Percentiles rank a stretch among this genome's conserved stretches.
phyloP scores from a whole-genome alignment of 1,140 invertebrate species.

The Meloidogyne chitwoodi region DNA sequence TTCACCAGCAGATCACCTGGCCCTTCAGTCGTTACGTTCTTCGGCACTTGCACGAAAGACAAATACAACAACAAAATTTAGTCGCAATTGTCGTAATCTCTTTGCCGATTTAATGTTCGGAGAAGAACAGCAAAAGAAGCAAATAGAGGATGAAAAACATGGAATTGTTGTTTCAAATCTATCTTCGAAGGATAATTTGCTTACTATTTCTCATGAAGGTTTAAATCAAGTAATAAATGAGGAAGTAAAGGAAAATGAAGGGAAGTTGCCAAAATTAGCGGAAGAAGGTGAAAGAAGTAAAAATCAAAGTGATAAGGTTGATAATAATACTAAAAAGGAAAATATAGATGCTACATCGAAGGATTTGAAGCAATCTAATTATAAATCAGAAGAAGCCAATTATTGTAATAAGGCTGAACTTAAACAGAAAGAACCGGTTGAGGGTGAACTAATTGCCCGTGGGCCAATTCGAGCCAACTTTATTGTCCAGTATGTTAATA shows the following conservation, averaged over 20 bases:
- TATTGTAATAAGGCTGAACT: constrained; percentile 20
- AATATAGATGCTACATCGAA: constrained; percentile 13
- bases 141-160: background rate
- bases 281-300: constrained; percentile 17
- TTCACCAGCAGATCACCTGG: constrained; percentile 54
- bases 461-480: constrained; percentile 48
- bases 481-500: constrained; percentile 3
- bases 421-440: constrained; percentile 3
- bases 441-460: constrained; percentile 45
- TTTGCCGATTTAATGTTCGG: constrained; percentile 49
- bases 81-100: constrained; percentile 37
- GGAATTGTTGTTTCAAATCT: background rate
- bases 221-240: constrained; percentile 19
- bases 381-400: constrained; percentile 24
- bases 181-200: background rate
- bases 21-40: constrained; percentile 54
- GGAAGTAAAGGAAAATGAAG: constrained; percentile 12
- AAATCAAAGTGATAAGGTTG: background rate
- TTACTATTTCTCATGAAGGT: background rate
- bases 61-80: constrained; percentile 57
- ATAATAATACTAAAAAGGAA: constrained; percentile 11
- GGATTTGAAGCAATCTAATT: constrained; percentile 16
- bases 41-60: constrained; percentile 57
- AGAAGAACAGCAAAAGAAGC: constrained; percentile 24
- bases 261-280: background rate